Evolutionary conservation across 2,888 invertebrate genomes (phyloP), one percentile per base, ranked within the genome.

Genomic region (Frankliniella fusca): DNA sequence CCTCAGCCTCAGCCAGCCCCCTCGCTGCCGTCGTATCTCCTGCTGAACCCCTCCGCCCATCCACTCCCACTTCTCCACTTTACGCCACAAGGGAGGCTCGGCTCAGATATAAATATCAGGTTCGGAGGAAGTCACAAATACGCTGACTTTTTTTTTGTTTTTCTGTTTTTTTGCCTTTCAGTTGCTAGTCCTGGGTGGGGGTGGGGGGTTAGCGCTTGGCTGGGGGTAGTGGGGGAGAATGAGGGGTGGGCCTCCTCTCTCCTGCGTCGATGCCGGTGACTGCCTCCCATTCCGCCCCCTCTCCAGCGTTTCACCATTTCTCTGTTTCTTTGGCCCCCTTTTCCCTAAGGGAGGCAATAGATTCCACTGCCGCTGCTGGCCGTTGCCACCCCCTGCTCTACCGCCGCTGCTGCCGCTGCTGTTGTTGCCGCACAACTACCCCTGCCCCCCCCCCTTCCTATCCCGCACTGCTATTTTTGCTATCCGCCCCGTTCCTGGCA

Each of bases 281-380:
- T 80, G 54, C 48, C 65, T 28, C 81, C 54, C 81, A 80, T 82
- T 81, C 49, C 15, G 11, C 70, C 70, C 23, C 70, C 23, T 9
- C 5, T 23, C 82, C 65, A 54, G 38, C 61, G 38, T 83, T 81
- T 82, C 18, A 76, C 48, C 23, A 50, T 79, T 54, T 20, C 27
- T 82, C 83, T 79, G 83, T 82, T 80, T 70, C 80, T 80, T 61
- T 38, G 79, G 28, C 50, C 65, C 28, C 76, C 80, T 80, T 81
- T 80, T 54, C 49, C 79, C 65, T 20, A 28, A 23, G 70, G 70
- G 70, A 76, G 23, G 70, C 70, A 76, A 76, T 76, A 76, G 70
- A 76, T 76, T 76, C 70, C 70, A 76, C 70, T 8, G 70, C 23
- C 54, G 15, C 54, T 38, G 38, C 61, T 61, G 61, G 61, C 61